Percentiles rank a stretch among this genome's conserved stretches.
Evolutionary conservation across 1,140 invertebrate species (phyloP).

Genomic region (Pogonomyrmex barbatus): DNA sequence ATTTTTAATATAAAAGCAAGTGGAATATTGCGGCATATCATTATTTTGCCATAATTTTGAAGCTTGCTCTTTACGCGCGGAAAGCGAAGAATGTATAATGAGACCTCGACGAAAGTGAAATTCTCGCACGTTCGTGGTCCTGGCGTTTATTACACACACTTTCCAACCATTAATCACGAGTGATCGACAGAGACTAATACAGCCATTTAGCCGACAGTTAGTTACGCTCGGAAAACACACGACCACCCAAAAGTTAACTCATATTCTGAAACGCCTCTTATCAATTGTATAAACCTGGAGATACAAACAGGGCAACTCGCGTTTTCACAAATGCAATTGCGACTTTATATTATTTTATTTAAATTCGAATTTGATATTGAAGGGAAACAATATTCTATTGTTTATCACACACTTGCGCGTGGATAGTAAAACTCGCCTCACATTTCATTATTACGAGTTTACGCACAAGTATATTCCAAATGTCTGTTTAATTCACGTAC

Average conservation of each 20-base stretch:
- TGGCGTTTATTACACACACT: slow-evolving; percentile 63
- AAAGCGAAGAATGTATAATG: slow-evolving; percentile 50
- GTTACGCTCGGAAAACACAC: slow-evolving; percentile 42
- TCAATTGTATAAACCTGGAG: slow-evolving; percentile 13
- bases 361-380: neutral
- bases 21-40: neutral
- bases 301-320: neutral
- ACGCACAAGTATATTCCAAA: slow-evolving; percentile 24
- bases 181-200: slow-evolving; percentile 63
- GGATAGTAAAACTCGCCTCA: slow-evolving; percentile 8
- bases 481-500: slow-evolving; percentile 41
- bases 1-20: neutral
- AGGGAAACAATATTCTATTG: slow-evolving; percentile 21
- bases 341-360: slow-evolving; percentile 12
- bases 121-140: slow-evolving; percentile 53
- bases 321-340: neutral
- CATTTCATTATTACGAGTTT: slow-evolving; percentile 6
- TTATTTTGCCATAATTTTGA: slow-evolving; percentile 37
- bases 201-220: slow-evolving; percentile 54
- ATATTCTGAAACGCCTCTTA: slow-evolving; percentile 19
- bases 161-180: slow-evolving; percentile 59
- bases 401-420: slow-evolving; percentile 1
- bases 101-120: slow-evolving; percentile 55
- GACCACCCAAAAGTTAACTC: slow-evolving; percentile 35
- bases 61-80: slow-evolving; percentile 2